Conservation (phyloP, 2,888 invertebrate species). For the Tenodera sinensis region DNA sequence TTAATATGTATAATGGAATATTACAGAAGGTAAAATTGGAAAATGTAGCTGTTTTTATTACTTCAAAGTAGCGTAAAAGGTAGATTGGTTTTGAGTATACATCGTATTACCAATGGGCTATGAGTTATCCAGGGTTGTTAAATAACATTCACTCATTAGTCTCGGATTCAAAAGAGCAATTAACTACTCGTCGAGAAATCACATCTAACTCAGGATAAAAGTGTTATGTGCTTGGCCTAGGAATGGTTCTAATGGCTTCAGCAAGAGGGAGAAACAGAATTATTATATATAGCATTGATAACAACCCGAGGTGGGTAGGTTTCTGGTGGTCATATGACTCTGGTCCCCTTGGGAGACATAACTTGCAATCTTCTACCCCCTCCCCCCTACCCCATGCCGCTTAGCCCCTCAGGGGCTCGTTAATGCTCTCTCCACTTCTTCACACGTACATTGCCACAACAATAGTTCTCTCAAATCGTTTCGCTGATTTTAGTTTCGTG, state of each 20-base stretch:
- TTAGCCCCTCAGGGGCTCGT: slow-evolving; percentile 6
- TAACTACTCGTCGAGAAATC: no score
- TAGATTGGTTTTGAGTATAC: no score
- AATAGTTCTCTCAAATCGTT: neutral
- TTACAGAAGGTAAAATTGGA: no score
- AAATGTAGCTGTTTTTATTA: no score
- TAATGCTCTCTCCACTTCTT: neutral
- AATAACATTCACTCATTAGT: no score
- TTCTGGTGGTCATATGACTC: slow-evolving; percentile 14
- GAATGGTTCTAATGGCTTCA: neutral
- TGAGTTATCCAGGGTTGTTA: no score
- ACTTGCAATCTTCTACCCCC: slow-evolving; percentile 22
- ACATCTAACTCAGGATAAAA: neutral
- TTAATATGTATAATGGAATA: no score
- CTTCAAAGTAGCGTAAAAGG: no score
- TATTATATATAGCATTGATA: neutral
- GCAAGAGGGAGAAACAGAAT: neutral
- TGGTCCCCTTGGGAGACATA: slow-evolving; percentile 20
- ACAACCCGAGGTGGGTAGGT: neutral
- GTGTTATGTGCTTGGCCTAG: neutral
- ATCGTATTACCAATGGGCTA: no score
- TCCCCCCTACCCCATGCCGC: no score
- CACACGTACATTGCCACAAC: neutral
- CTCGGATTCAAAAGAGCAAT: no score
- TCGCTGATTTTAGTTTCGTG: neutral